Conservation (phyloP, 2,113 vertebrate genomes). For the Thunnus maccoyii region DNA sequence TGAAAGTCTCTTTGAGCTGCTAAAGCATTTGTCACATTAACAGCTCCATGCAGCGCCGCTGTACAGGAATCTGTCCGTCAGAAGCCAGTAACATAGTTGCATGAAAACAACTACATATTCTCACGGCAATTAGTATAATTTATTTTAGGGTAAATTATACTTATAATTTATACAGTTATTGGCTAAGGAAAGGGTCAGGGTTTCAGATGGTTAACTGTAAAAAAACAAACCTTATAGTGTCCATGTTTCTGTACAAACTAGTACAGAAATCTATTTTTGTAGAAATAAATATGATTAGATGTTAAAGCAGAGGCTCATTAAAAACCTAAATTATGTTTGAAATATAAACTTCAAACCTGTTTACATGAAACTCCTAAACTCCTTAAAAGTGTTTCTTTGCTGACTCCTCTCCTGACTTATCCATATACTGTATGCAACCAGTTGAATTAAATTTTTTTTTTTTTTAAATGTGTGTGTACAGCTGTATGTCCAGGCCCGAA, state of each 20-base stretch:
- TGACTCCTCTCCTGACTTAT: too few relatives aligned
- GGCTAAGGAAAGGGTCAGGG: background rate
- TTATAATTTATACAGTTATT: background rate
- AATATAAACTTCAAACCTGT: too few relatives aligned
- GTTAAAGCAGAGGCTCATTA: too few relatives aligned
- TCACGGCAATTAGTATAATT: background rate
- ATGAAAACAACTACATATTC: background rate
- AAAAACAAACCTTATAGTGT: background rate
- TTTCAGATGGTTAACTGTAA: background rate
- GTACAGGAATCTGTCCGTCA: too few relatives aligned
- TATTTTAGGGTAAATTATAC: background rate
- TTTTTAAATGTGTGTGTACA: constrained; percentile 51
- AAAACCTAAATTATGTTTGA: too few relatives aligned
- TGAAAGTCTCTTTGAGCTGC: background rate
- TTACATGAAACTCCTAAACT: too few relatives aligned
- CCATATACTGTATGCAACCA: too few relatives aligned
- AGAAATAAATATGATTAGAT: too few relatives aligned
- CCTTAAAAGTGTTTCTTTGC: too few relatives aligned
- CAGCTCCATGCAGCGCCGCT: too few relatives aligned
- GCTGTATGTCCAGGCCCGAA: constrained; percentile 92
- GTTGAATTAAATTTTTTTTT: too few relatives aligned
- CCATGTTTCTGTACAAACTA: background rate
- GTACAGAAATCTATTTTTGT: too few relatives aligned
- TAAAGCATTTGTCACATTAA: background rate
- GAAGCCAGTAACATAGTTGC: background rate